Evolutionary conservation across 2,888 invertebrate species (phyloP), one percentile per base, ranked within the genome.

Genomic region (Volucella inanis): DNA sequence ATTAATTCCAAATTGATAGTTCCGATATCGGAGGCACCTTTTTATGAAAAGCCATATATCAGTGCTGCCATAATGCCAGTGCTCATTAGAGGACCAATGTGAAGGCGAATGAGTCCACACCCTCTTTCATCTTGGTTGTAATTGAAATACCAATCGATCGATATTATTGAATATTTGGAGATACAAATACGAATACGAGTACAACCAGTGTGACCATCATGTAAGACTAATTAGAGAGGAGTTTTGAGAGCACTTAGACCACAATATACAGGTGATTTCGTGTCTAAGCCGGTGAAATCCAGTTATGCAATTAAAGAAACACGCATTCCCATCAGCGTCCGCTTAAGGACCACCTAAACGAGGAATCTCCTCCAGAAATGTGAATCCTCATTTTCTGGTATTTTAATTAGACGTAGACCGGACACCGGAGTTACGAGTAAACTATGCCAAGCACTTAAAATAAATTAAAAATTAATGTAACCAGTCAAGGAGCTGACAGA

Each of bases 381-480:
- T 81, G 81, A 81, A 71, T 81, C 76, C 71, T 62, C 47, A 67
- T 75, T 14, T 71, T 70, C 45, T 65, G 70, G 84, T 80, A 80
- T 84, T 84, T 80, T 75, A 75, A 75, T 65, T 65, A 75, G 75
- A 67, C 49, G 65, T 31, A 50, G 47, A 47, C 31, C 12, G n/a
- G 45, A 52, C 31, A 31, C 31, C 31, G 74, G 38, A 64, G 64
- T 54, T 65, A 41, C 54, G 57, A 47, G 47, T 8, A 15, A 31
- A 31, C 57, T 14, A 47, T 47, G 65, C 31, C 31, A 31, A 77
- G 80, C 84, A 84, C 84, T 84, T 84, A 80, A 84, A 85, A 85
- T 85, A 85, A 85, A 85, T 85, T 81, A 85, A 77, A 85, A 85
- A 85, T 81, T 85, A 85, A 85, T 85, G 85, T 85, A 52, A 84